Evolutionary conservation across 2,888 invertebrate species (phyloP), one percentile per base, ranked within the genome.

Genomic region (Caenorhabditis sp.): DNA sequence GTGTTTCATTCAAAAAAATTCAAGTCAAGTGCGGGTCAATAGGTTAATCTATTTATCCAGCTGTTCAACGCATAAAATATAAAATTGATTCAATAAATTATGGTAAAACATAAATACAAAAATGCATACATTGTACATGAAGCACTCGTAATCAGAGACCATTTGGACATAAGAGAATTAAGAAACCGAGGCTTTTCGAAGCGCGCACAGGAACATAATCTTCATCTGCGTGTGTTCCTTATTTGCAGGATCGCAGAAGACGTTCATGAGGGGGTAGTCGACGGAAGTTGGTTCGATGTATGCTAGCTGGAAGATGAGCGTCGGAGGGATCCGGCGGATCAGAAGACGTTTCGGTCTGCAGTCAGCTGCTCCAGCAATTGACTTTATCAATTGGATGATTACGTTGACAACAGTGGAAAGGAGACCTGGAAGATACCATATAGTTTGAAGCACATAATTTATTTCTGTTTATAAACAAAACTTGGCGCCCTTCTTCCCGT

Each of bases 1-100:
- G 58, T 80, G 0, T 80, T 80, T n/a, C 80, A 80, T 26, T 80
- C 80, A 11, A 80, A 80, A 40, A 80, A 76, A 40, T 80, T 80
- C 60, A 80, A 80, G 20, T 80, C 80, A 5, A 80, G 80, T 62
- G 80, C 80, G 9, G 79, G 79, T 44, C 79, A 80, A 65, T 80
- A 47, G 64, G 11, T 2, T 28, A 35, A 53, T 53, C 5, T 6
- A 53, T 24, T 50, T 2, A 20, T 18, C n/a, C n/a, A n/a, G n/a
- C n/a, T n/a, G n/a, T n/a, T n/a, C n/a, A n/a, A n/a, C 37, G 22
- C 6, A 65, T 20, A n/a, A n/a, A 22, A 18, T 5, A 13, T 13
- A 40, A 9, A 61, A 44, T 44, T 61, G n/a, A n/a, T n/a, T n/a
- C 20, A 58, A 58, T 58, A 58, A 58, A 58, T 58, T 18, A 58